Evolutionary conservation across 2,888 invertebrate species (phyloP).

Genomic region (Dendrolimus houi): DNA sequence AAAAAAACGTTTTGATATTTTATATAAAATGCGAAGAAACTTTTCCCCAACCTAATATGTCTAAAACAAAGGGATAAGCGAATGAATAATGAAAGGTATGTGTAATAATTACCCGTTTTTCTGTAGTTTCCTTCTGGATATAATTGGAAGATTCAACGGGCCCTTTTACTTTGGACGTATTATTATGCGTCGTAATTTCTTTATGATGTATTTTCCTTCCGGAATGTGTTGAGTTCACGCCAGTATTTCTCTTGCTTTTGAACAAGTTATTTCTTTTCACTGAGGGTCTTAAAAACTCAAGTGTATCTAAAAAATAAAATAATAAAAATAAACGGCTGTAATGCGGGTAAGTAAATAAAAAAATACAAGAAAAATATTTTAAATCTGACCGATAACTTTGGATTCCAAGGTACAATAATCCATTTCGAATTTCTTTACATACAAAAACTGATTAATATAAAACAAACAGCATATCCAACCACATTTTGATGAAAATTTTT

Average conservation of each 20-base stretch:
- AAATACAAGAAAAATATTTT: constrained; percentile 12
- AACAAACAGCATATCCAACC: constrained; percentile 1
- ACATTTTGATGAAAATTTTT: constrained; percentile 1
- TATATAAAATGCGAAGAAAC: no score
- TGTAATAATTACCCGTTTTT: constrained; percentile 22
- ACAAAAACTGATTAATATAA: constrained; percentile 9
- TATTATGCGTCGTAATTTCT: constrained; percentile 5
- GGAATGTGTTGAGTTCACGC: background rate
- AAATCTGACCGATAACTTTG: constrained; percentile 36
- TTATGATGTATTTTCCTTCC: constrained; percentile 1
- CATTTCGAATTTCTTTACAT: constrained; percentile 36
- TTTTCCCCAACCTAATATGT: no score
- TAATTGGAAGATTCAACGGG: constrained; percentile 24
- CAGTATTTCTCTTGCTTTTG: constrained; percentile 2
- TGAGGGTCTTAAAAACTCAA: constrained; percentile 42
- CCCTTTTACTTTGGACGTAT: constrained; percentile 6
- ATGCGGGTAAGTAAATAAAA: constrained; percentile 5
- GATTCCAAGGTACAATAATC: constrained; percentile 35
- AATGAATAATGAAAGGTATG: no score
- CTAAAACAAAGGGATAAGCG: no score
- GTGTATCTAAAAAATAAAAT: constrained; percentile 44
- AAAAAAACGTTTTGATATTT: no score
- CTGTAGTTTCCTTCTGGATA: constrained; percentile 29
- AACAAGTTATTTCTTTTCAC: constrained; percentile 22
- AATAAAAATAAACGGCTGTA: constrained; percentile 19